Evolutionary conservation across 2,113 vertebrate genomes (phyloP), one percentile per base, ranked within the genome.

Genomic region (Thunnus maccoyii): DNA sequence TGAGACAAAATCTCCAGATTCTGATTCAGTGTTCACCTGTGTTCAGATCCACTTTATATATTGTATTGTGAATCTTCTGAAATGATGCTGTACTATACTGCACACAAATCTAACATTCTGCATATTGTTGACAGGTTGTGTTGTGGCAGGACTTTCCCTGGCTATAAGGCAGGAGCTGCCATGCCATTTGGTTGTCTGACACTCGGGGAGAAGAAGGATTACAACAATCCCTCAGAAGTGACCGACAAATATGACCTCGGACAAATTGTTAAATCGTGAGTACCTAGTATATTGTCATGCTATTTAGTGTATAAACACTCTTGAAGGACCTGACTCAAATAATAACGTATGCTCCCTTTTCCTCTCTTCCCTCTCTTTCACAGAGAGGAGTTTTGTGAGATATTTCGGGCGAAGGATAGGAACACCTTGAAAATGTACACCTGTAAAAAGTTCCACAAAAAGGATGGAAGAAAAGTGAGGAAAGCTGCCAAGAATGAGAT

Each of bases 131-230:
- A 41, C 86, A 91, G 85, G 75, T 87, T 86, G 71, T 88, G 63
- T 89, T 90, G 79, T 69, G 80, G 65, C 58, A 76, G 76, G 80
- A 76, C 47, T 48, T 60, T 86, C 82, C 86, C 84, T 70, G 83
- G 82, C 63, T 92, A 17, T 27, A 96, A 95, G 93, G 96, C 92
- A 91, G 93, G 90, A 93, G 95, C 88, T 96, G 97, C 96, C 94
- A 99, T 99, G 98, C 98, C 98, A 94, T 99, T 99, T 97, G 97
- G 98, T 94, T 99, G 98, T 92, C 96, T 99, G 92, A 99, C 98
- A 48, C 96, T 99, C 85, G 97, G 98, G 46, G 97, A 99, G 92
- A 99, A 99, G 96, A 99, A 99, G 96, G 98, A 99, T 95, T 99
- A 99, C 90, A 99, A 97, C 94, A 98, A 96, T 92, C 97, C 98